Conservation (phyloP, 2,797 vertebrate genomes). For the Helicolenus hilgendorfi region DNA sequence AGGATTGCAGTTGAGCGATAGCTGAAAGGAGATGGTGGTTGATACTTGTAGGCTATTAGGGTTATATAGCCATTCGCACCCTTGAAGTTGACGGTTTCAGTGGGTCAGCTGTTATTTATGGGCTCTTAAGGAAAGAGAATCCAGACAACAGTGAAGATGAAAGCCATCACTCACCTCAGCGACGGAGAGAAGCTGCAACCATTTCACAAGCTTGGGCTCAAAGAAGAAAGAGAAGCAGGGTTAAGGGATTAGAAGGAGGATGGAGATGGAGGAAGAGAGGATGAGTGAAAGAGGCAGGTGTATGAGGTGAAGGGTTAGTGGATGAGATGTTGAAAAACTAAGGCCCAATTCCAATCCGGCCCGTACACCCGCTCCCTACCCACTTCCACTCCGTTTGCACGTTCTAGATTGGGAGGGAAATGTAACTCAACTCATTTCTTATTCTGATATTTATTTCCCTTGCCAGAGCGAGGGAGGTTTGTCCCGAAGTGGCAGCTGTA, state of each 20-base stretch:
- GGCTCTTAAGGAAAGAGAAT: slow-evolving; percentile 69
- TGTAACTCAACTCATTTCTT: no score
- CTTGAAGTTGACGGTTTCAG: slow-evolving; percentile 43
- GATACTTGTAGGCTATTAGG: slow-evolving; percentile 30
- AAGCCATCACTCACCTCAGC: slow-evolving; percentile 69
- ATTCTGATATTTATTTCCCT: no score
- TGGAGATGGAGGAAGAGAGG: slow-evolving; percentile 5
- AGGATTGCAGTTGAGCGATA: slow-evolving; percentile 27
- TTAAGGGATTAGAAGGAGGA: slow-evolving; percentile 28
- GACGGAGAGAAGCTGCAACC: slow-evolving; percentile 34
- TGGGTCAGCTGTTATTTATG: slow-evolving; percentile 74
- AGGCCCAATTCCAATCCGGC: no score
- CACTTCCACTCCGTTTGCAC: no score
- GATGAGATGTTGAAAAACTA: neutral
- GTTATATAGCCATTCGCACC: slow-evolving; percentile 41
- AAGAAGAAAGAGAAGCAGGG: slow-evolving; percentile 11
- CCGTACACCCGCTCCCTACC: no score
- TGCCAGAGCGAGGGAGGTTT: no score
- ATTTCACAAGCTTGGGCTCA: slow-evolving; percentile 32
- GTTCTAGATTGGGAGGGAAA: no score
- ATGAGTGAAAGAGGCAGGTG: slow-evolving; percentile 30
- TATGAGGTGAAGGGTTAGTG: slow-evolving; percentile 11
- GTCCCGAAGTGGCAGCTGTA: no score
- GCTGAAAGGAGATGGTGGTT: slow-evolving; percentile 16
- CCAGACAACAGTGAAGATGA: slow-evolving; percentile 65